These are phyloP conservation scores for Alsophila aescularia DNA, from an alignment of 2,888 invertebrate genomes.

Conservation along the genomic window DNA sequence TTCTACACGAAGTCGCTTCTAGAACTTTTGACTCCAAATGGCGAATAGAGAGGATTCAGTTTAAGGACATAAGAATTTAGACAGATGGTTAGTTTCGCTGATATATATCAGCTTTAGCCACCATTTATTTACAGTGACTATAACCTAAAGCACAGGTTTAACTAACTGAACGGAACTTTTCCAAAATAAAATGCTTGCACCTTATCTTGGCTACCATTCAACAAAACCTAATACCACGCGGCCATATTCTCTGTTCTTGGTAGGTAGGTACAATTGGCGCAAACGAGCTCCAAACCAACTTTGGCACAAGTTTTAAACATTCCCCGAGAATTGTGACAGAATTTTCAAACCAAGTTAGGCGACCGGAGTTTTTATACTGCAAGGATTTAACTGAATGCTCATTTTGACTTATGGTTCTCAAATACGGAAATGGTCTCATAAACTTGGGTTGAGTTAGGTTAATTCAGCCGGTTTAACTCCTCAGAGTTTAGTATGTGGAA, in stretches of 20 bases:
- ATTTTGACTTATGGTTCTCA: conserved; percentile 36
- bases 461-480: conserved; percentile 26
- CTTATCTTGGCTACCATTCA: conserved; percentile 36
- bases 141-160: too few species aligned
- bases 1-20: too few species aligned
- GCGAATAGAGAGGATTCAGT: too few species aligned
- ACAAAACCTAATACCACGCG: conserved; percentile 51
- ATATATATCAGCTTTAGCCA: neutral
- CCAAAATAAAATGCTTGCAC: neutral
- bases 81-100: too few species aligned
- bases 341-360: conserved; percentile 47
- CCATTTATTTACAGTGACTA: neutral
- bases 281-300: conserved; percentile 58
- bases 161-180: neutral
- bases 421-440: conserved; percentile 4
- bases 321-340: conserved; percentile 48
- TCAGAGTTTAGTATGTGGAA: conserved; percentile 29
- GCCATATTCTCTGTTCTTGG: conserved; percentile 43
- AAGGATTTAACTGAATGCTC: conserved; percentile 37
- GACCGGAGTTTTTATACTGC: conserved; percentile 49
- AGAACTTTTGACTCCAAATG: too few species aligned
- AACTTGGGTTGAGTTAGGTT: conserved; percentile 15
- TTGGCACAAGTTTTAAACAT: conserved; percentile 53
- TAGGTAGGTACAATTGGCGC: conserved; percentile 53
- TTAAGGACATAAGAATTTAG: too few species aligned